Evolutionary conservation across 2,888 invertebrate genomes (phyloP), one percentile per base, ranked within the genome.

Genomic region (Mythimna lalbum): DNA sequence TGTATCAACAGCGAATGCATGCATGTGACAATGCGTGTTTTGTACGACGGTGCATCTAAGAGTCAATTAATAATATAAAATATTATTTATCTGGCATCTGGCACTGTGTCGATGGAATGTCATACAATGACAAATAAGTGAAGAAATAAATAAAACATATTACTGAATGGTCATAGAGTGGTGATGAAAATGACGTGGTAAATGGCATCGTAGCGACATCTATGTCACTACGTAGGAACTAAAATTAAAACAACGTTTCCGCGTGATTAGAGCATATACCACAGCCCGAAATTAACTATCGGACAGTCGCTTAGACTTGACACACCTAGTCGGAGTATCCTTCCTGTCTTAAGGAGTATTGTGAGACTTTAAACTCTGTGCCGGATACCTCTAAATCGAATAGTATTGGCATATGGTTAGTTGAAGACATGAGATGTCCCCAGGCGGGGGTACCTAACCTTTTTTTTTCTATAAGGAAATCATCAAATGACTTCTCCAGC

Each of bases 1-100:
- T 19, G 7, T 17, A 39, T 12, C 7, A 14, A 57, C 5, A 19
- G 12, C 19, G 59, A 17, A 23, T 56, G 43, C 65, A 23, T 56
- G 33, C 65, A 33, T 57, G 49, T 10, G 21, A 57, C 27, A 56
- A 56, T 63, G 75, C 64, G 56, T 71, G 64, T 9, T 31, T 21
- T 50, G 39, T 73, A 52, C 23, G n/a, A n/a, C n/a, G n/a, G n/a
- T n/a, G n/a, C n/a, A 47, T 64, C 52, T 36, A 27, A 23, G 19
- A 56, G 17, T 49, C 17, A 10, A 4, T 57, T 64, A 10, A 4
- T 61, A 21, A 49, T 23, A n/a, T 12, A 33, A n/a, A 23, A 10
- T 23, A 23, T 56, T 33, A 14, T 53, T 60, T 19, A 49, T 72
- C 21, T 63, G 56, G 10, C 23, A 57, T 72, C 31, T 63, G 56